These are phyloP conservation scores for Huso huso DNA, from an alignment of 2,797 vertebrate genomes.

Conservation along the genomic window DNA sequence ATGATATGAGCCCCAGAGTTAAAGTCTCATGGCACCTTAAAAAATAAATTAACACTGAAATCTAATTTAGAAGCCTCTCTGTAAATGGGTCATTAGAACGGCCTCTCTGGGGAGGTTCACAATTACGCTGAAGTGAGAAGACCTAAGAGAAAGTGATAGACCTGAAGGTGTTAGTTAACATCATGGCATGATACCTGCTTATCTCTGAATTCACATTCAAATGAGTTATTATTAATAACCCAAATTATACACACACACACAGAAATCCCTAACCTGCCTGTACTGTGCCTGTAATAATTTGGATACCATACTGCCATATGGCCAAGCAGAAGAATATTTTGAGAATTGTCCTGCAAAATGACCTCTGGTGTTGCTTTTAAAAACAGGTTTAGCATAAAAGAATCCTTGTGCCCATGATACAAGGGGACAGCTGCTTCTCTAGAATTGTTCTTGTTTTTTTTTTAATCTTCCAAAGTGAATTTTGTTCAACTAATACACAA, in stretches of 20 bases:
- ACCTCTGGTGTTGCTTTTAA: no score
- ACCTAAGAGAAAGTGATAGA: conserved; percentile 38
- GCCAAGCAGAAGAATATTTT: no score
- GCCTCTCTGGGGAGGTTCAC: conserved; percentile 36
- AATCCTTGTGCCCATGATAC: no score
- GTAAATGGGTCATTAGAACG: conserved; percentile 42
- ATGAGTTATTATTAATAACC: not conserved
- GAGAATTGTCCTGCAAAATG: no score
- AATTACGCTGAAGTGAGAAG: conserved; percentile 44
- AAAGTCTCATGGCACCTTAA: conserved; percentile 29
- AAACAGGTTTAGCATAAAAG: no score
- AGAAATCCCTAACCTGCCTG: not conserved
- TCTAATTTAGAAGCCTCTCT: conserved; percentile 41
- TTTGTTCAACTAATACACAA: no score
- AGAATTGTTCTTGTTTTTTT: no score
- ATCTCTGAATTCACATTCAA: conserved; percentile 17
- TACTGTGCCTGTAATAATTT: no score
- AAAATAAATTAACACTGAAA: conserved; percentile 39
- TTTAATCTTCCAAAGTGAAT: no score
- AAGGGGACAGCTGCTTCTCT: no score
- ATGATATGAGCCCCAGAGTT: conserved; percentile 34
- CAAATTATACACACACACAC: not conserved
- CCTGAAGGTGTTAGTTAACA: conserved; percentile 38
- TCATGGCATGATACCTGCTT: conserved; percentile 22
- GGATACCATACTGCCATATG: no score